Base-by-base conservation (phyloP, 2,113 vertebrate species). In the Raja brachyura region DNA sequence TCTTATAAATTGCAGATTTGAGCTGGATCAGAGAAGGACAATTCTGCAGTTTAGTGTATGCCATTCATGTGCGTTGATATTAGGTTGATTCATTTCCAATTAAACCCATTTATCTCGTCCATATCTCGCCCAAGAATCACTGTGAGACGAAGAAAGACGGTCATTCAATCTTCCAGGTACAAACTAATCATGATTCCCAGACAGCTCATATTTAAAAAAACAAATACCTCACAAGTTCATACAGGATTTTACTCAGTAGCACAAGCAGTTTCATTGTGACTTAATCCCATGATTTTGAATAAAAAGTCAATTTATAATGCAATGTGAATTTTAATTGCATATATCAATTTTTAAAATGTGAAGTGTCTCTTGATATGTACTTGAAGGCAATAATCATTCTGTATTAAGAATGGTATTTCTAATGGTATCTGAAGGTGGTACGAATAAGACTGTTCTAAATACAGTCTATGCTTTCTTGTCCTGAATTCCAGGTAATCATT, bases 141-240 rank as follows among this genome's bases (percentile, higher is more conserved):
- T 54, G 39, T 70, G 68, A 54, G 39, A 25, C 39, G 20, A 92
- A 92, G 31, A 48, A 33, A 74, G 39, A 48, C 68, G 28, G 88
- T 39, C 18, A 20, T 70, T 68, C 31, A 70, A 54, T 73, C 68
- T 92, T n/a, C 68, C 90, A 54, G 18, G 33, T 10, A 54, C 68
- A 73, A 73, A 54, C 68, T 54, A 39, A 73, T 92, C 63, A 92
- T 11, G 22, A 73, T 20, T 66, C 90, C 66, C 10, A 22, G 70
- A 92, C 54, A 54, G 90, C 66, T 92, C 83, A 88, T 31, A 88
- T 63, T 63, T 13, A 6, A 88, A 88, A 85, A 63, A 88, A 61
- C 90, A 92, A 74, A 92, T 92, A 54, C 16, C 90, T 74, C 68
- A 54, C 90, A 92, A 73, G 90, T 92, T 92, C 90, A 92, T 73